Base-by-base conservation (phyloP, 2,888 invertebrate species). In the Caenorhabditis sp. region DNA sequence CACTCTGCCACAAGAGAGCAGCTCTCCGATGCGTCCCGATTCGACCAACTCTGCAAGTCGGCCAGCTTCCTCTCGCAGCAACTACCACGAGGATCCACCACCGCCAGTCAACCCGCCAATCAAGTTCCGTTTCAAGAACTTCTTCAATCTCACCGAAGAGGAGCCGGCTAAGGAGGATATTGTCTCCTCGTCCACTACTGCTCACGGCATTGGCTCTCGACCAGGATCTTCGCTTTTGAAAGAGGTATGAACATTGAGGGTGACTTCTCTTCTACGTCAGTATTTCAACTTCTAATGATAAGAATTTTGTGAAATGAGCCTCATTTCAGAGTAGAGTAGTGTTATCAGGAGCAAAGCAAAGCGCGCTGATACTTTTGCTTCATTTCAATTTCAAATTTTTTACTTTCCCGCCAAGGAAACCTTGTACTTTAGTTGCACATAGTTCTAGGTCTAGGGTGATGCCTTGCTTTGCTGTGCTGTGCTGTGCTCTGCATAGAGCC, bases 61-160 rank as follows among this genome's bases (percentile, higher is more conserved):
- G 0, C 80, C 80, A 3, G n/a, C 53, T 0, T 74, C 74, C 1
- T 80, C 80, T 0, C 56, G 53, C 5, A 55, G 68, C 18, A 53
- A 60, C 40, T 44, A 61, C 15, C 47, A 62, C 3, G 62, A 72
- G 26, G 32, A 55, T 1, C 20, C 47, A 20, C 37, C 44, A 24
- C 37, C 64, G 24, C 47, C 51, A 8, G 32, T 40, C 24, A 67
- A 65, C 24, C 76, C 65, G 2, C 55, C 81, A 50, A 28, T 81
- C 20, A 81, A 81, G 62, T 67, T 81, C 28, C 28, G 76, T 18
- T 81, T 76, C 67, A 81, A 81, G 56, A 76, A 76, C 22, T 55
- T 81, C 26, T 70, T 76, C 65, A 65, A 55, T 15, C 22, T 62
- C 18, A 20, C 47, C 18, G 47, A 47, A 13, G 18, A 20, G 1